These are phyloP conservation scores for Gobio gobio DNA, from an alignment of 2,113 vertebrate genomes.

Conservation along the genomic window DNA sequence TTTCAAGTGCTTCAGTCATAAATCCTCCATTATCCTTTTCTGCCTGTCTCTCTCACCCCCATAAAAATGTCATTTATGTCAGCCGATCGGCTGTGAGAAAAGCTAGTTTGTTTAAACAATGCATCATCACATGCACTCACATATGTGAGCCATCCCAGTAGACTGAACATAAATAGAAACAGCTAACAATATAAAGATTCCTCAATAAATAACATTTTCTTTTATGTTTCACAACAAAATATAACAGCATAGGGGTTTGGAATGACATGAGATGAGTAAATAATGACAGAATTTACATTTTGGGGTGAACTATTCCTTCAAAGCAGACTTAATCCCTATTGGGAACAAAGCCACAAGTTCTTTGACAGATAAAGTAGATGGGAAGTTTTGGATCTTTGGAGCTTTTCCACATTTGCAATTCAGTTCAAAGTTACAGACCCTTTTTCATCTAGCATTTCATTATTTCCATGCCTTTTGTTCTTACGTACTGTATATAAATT, in stretches of 20 bases:
- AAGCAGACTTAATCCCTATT: constrained; percentile 6
- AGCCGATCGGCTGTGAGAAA: constrained; percentile 46
- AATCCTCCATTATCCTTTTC: constrained; percentile 59
- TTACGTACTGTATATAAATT: neutral
- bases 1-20: constrained; percentile 61
- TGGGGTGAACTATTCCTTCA: neutral
- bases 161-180: constrained; percentile 12
- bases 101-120: constrained; percentile 59
- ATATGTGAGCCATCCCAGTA: constrained; percentile 38
- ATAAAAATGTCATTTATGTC: constrained; percentile 43
- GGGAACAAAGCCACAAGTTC: constrained; percentile 19
- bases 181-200: neutral
- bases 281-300: constrained; percentile 10
- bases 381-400: constrained; percentile 3
- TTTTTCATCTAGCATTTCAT: constrained; percentile 8
- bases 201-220: neutral
- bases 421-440: constrained; percentile 37
- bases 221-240: neutral
- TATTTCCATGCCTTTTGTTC: neutral
- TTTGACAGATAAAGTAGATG: constrained; percentile 23
- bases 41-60: constrained; percentile 33
- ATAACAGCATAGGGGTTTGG: neutral
- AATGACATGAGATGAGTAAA: neutral
- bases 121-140: constrained; percentile 42
- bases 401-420: constrained; percentile 10